Conservation (phyloP, 2,888 invertebrate species). For the Aelia acuminata region DNA sequence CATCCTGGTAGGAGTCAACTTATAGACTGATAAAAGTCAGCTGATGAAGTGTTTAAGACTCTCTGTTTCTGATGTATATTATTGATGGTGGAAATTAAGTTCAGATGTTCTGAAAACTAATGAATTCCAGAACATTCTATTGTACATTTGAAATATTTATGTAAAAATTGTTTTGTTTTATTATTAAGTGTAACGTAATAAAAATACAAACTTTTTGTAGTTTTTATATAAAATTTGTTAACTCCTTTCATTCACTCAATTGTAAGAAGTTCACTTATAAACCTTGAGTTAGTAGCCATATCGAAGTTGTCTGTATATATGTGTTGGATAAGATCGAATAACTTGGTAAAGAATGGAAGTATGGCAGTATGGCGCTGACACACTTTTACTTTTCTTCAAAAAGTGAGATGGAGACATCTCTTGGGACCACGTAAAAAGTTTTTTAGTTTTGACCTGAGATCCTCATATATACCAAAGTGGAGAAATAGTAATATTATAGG, state of each 20-base stretch:
- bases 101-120: not conserved
- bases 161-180: conserved; percentile 43
- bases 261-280: not conserved
- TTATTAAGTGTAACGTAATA: conserved; percentile 46
- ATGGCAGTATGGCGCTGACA: no score
- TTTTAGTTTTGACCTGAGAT: no score
- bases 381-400: no score
- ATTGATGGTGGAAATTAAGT: not conserved
- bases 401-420: no score
- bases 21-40: not conserved
- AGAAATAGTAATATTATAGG: no score
- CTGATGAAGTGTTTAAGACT: not conserved
- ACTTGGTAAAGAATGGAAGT: no score
- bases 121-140: not conserved
- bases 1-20: not conserved
- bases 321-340: no score
- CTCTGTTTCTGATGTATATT: not conserved
- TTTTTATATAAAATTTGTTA: not conserved
- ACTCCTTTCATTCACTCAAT: not conserved
- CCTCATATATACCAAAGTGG: no score
- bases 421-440: no score
- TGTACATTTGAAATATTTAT: conserved; percentile 41
- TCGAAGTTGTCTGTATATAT: not conserved
- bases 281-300: not conserved
- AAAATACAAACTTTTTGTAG: conserved; percentile 39